Conservation (phyloP, 64 coral and sea anemone genomes). For the Actinia equina region DNA sequence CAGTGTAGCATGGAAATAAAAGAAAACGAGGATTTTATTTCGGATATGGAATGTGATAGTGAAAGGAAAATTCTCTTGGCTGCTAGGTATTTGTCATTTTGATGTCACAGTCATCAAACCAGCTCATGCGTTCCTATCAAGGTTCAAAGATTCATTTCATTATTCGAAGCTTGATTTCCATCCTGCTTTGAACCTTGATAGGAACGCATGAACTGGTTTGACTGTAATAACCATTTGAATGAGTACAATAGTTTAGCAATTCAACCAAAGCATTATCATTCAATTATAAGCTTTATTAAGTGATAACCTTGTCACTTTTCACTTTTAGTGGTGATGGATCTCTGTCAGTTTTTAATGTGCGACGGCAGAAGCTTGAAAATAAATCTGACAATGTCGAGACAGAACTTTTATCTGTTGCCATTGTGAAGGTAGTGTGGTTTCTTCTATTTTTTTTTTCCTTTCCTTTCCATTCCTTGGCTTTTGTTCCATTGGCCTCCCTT, state of each 20-base stretch:
- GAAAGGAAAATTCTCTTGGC: slow-evolving; percentile 76
- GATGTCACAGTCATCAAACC: no score
- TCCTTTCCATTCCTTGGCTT: neutral
- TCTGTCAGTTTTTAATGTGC: slow-evolving; percentile 81
- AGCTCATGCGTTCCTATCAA: no score
- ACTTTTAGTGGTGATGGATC: slow-evolving; percentile 87
- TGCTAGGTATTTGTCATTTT: slow-evolving; percentile 47
- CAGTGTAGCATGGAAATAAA: slow-evolving; percentile 57
- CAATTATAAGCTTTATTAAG: no score
- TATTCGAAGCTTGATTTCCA: no score
- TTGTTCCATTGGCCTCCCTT: neutral
- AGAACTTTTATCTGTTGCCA: slow-evolving; percentile 84
- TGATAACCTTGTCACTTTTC: neutral
- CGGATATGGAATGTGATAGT: slow-evolving; percentile 89
- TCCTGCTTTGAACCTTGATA: no score
- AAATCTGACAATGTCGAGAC: slow-evolving; percentile 91
- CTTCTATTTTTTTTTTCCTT: neutral
- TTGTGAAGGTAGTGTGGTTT: slow-evolving; percentile 62
- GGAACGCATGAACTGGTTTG: no score
- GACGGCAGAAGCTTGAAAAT: slow-evolving; percentile 76
- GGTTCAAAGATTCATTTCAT: no score
- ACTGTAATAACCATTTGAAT: no score
- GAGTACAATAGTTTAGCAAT: no score
- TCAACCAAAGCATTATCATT: no score
- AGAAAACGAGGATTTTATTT: slow-evolving; percentile 98